phyloP scores from a whole-genome alignment of 2,797 vertebrate species.

The Euthynnus affinis region DNA sequence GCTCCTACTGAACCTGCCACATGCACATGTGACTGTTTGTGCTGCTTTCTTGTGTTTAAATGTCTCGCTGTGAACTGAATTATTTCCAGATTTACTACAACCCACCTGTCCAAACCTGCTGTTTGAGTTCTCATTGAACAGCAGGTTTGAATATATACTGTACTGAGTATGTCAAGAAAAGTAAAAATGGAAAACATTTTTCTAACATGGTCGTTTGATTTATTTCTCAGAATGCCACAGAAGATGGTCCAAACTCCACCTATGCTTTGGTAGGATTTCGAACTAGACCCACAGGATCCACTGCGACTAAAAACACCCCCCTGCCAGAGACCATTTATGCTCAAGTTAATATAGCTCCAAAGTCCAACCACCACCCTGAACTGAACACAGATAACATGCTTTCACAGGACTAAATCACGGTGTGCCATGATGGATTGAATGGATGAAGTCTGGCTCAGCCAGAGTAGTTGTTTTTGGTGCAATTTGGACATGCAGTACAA shows the following conservation, averaged over 20 bases:
- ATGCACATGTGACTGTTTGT: not conserved
- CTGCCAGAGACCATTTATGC: slow-evolving; percentile 30
- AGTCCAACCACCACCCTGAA: not conserved
- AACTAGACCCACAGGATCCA: not conserved
- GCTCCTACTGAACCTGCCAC: not conserved
- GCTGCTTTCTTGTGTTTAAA: not conserved
- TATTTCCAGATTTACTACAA: no score
- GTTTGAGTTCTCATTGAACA: no score
- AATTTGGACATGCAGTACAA: no score
- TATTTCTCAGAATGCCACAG: not conserved
- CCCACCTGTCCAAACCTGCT: no score
- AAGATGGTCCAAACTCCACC: not conserved
- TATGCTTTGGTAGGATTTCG: not conserved
- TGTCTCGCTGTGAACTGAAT: not conserved
- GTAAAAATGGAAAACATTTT: not conserved
- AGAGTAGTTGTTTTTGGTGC: no score
- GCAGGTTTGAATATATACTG: not conserved
- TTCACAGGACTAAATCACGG: no score
- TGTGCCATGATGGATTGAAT: no score
- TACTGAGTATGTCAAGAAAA: not conserved
- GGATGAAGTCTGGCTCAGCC: no score
- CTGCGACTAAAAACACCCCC: rapidly evolving
- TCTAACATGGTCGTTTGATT: not conserved
- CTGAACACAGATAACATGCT: no score
- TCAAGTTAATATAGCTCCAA: not conserved